Evolutionary conservation across 2,888 invertebrate genomes (phyloP).

Genomic region (Hemicrepidius hirtus): DNA sequence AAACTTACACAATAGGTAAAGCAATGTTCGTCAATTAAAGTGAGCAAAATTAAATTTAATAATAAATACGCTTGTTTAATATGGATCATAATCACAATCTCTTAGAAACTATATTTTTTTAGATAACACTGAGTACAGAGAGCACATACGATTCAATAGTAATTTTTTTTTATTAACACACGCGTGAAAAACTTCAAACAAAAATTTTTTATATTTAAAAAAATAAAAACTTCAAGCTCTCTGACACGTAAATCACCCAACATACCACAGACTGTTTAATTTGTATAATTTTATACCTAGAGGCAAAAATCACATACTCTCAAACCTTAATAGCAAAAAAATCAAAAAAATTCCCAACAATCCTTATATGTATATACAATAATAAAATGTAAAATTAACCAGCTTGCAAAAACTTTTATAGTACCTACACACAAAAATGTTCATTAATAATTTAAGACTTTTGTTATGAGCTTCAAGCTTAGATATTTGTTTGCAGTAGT

Average conservation of each 20-base stretch:
- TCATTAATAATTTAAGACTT: background rate
- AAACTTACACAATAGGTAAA: constrained; percentile 13
- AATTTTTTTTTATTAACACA: background rate
- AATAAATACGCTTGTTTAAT: constrained; percentile 23
- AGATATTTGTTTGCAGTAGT: background rate
- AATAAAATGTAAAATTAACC: background rate
- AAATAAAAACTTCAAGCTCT: background rate
- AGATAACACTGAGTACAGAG: constrained; percentile 23
- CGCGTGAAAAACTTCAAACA: background rate
- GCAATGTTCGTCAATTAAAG: constrained; percentile 9
- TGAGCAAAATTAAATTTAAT: constrained; percentile 5
- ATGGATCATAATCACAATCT: constrained; percentile 22
- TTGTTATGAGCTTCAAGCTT: background rate
- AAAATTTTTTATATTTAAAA: background rate
- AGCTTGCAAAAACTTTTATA: background rate
- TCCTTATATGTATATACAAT: constrained; percentile 9
- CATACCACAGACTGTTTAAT: constrained; percentile 26
- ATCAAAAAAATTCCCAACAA: constrained; percentile 11
- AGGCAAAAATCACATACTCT: background rate
- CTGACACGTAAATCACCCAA: constrained; percentile 13
- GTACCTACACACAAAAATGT: background rate
- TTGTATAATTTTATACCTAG: background rate
- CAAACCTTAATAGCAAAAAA: background rate
- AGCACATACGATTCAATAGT: background rate
- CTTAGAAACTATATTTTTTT: constrained; percentile 21